Evolutionary conservation across 2,888 invertebrate species (phyloP).

Genomic region (Pandemis cinnamomeana): DNA sequence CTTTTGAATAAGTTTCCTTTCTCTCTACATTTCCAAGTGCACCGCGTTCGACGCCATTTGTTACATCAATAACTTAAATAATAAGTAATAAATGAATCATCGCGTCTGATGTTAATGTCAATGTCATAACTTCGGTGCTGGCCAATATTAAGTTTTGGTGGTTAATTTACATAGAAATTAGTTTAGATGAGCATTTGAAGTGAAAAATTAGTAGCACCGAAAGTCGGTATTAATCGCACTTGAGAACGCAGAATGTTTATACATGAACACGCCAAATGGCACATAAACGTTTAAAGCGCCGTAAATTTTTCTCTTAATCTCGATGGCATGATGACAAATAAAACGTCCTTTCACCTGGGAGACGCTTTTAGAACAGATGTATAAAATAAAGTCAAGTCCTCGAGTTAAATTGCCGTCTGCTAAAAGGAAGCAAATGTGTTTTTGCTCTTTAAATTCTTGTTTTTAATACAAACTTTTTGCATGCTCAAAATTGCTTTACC

Average conservation of each 20-base stretch:
- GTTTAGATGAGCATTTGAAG: slow-evolving; percentile 21
- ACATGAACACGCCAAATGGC: slow-evolving; percentile 71
- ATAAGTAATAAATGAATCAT: slow-evolving; percentile 53
- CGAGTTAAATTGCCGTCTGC: slow-evolving; percentile 25
- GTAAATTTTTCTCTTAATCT: slow-evolving; percentile 71
- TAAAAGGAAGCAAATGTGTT: slow-evolving; percentile 28
- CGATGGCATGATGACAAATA: slow-evolving; percentile 66
- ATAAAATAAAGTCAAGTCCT: slow-evolving; percentile 44
- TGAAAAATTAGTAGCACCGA: slow-evolving; percentile 45
- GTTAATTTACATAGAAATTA: slow-evolving; percentile 24
- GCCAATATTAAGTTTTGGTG: not conserved
- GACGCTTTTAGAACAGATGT: slow-evolving; percentile 51
- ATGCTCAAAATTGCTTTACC: not conserved
- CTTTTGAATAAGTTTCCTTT: slow-evolving; percentile 84
- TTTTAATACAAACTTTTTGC: slow-evolving; percentile 13
- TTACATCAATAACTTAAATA: slow-evolving; percentile 62
- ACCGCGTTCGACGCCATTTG: slow-evolving; percentile 69
- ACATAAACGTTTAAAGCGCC: slow-evolving; percentile 72
- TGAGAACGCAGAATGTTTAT: slow-evolving; percentile 61
- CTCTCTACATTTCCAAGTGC: slow-evolving; percentile 79
- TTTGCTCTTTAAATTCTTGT: slow-evolving; percentile 25
- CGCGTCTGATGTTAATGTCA: slow-evolving; percentile 27
- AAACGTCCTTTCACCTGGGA: slow-evolving; percentile 73
- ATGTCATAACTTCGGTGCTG: slow-evolving; percentile 25
- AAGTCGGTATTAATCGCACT: slow-evolving; percentile 60